Conservation (phyloP, 2,113 vertebrate genomes). For the Syrmaticus mikado region DNA sequence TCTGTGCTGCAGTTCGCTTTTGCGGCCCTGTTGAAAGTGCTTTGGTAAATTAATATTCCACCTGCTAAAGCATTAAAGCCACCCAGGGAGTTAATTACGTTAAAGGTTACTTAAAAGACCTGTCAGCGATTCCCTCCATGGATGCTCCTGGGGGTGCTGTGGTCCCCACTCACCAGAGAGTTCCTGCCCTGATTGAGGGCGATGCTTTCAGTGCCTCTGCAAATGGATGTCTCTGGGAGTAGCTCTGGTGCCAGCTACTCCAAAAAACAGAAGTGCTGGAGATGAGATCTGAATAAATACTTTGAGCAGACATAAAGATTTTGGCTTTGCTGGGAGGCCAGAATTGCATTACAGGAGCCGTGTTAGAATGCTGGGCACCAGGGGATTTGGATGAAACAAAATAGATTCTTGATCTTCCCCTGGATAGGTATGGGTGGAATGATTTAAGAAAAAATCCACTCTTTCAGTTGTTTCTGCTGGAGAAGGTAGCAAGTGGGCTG, state of each 20-base stretch:
- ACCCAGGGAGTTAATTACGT: background rate
- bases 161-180: background rate
- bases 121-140: background rate
- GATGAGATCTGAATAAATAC: background rate
- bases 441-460: too few species aligned
- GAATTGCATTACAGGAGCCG: accelerated
- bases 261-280: background rate
- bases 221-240: background rate
- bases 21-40: background rate
- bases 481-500: accelerated
- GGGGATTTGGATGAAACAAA: accelerated
- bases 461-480: background rate
- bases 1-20: background rate
- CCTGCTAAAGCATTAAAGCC: background rate
- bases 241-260: background rate
- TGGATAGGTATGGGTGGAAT: background rate
- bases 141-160: background rate
- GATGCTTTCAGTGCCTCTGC: background rate
- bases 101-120: background rate
- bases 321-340: accelerated
- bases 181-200: background rate
- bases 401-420: background rate
- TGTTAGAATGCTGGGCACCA: accelerated
- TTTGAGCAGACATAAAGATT: background rate
- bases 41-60: background rate